Evolutionary conservation across 2,888 invertebrate genomes (phyloP), one percentile per base, ranked within the genome.

Genomic region (Drosophila eohydei): DNA sequence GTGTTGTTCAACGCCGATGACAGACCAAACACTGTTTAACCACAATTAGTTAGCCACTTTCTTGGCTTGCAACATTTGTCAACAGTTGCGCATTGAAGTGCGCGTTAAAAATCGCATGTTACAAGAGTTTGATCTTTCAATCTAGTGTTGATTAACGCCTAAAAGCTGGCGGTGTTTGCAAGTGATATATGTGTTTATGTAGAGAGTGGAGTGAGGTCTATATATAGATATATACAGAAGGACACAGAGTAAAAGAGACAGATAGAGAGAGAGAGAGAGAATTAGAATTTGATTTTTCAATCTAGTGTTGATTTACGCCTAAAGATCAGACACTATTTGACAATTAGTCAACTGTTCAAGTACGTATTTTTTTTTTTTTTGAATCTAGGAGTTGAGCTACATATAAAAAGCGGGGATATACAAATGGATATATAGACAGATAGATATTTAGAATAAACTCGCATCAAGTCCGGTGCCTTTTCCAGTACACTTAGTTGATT

Each of bases 401-500:
- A 40, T 68, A 21, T 21, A 46, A 28, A 54, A 9, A 14, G 40
- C 44, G 12, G 12, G 26, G 28, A 14, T 44, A 43, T 16, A n/a
- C 14, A 21, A 2, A 21, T 26, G 12, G 6, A 61, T 28, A 28
- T 34, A 30, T 46, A 38, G 12, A 28, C n/a, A 7, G 40, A 6
- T 51, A 40, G 7, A 54, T 40, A 40, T n/a, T 6, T 16, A 54
- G 28, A 44, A 30, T 48, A 41, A 12, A 55, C 21, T 43, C 36
- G 57, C 38, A 28, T 12, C 34, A 6, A 36, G 32, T 30, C 21
- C 36, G 16, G 30, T 61, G 30, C 51, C 4, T 41, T 52, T 11
- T 48, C 38, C 41, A 59, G 7, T 55, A 16, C 40, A 16, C 0
- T 41, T 56, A 83, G 85, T 88, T 74, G 52, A 56, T 21, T 61